Conservation (phyloP, 1,140 invertebrate genomes). For the Ostrea edulis region DNA sequence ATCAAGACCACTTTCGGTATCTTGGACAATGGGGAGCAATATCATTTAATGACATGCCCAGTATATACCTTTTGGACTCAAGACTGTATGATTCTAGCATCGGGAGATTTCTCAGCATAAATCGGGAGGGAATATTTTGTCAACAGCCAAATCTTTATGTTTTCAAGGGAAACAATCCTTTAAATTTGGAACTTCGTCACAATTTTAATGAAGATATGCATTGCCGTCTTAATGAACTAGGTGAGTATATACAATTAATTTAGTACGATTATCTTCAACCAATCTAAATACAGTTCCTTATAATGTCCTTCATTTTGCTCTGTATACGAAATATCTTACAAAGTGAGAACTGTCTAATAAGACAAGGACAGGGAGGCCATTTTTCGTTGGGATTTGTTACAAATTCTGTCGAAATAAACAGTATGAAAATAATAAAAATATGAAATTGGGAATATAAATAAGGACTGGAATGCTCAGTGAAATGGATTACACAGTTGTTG, state of each 20-base stretch:
- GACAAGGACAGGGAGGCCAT: no score
- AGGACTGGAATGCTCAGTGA: no score
- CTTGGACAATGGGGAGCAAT: slow-evolving; percentile 31
- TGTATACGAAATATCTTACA: no score
- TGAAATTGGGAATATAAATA: no score
- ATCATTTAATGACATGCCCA: neutral
- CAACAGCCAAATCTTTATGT: slow-evolving; percentile 37
- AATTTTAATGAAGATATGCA: neutral
- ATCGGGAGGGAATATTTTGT: neutral
- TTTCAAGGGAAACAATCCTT: slow-evolving; percentile 32
- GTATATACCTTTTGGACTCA: slow-evolving; percentile 16
- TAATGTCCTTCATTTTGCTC: no score
- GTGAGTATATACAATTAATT: neutral
- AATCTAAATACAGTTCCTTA: no score
- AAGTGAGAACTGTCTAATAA: no score
- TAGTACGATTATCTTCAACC: no score
- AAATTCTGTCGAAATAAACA: no score
- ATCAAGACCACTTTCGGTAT: slow-evolving; percentile 13
- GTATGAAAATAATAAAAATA: no score
- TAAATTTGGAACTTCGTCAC: neutral
- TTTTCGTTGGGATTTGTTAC: no score
- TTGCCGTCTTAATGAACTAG: neutral
- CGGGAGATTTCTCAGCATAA: slow-evolving; percentile 28
- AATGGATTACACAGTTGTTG: no score
- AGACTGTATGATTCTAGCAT: slow-evolving; percentile 40